Conservation (phyloP, 2,113 vertebrate genomes). For the Limnothrissa miodon region DNA sequence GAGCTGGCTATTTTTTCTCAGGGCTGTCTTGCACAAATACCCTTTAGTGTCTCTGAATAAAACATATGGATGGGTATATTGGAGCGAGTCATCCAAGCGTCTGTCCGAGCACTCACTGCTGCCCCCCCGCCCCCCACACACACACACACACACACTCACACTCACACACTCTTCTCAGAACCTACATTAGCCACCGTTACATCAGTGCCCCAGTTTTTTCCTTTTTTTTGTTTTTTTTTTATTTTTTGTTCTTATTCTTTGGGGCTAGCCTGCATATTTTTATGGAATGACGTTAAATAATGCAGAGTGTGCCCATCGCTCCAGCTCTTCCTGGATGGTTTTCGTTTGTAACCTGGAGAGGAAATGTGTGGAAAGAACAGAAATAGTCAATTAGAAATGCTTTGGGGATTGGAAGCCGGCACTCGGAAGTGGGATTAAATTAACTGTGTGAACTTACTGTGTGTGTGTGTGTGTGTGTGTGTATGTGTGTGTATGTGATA, state of each 20-base stretch:
- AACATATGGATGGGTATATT: constrained; percentile 49
- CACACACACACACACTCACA: too few species aligned
- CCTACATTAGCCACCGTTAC: constrained; percentile 67
- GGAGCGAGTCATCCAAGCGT: constrained; percentile 44
- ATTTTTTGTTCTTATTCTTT: constrained; percentile 42
- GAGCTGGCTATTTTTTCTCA: background rate
- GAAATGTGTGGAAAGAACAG: constrained; percentile 4
- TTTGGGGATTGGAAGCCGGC: background rate
- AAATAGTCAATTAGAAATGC: background rate
- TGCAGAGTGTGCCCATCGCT: constrained; percentile 49
- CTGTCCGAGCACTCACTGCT: constrained; percentile 52
- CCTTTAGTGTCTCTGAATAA: constrained; percentile 49
- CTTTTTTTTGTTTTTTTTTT: background rate
- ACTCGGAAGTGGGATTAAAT: background rate
- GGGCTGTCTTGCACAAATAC: constrained; percentile 26
- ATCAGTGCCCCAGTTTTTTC: constrained; percentile 40
- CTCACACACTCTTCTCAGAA: constrained; percentile 44
- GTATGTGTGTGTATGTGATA: background rate
- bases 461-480: background rate
- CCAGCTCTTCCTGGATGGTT: background rate
- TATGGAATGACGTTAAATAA: constrained; percentile 66
- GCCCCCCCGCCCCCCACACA: constrained; percentile 29
- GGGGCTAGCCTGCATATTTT: constrained; percentile 66
- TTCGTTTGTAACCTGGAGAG: constrained; percentile 10
- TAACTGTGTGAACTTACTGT: background rate